Base-by-base conservation (phyloP, 2,888 invertebrate species). In the Synanthedon tipuliformis region DNA sequence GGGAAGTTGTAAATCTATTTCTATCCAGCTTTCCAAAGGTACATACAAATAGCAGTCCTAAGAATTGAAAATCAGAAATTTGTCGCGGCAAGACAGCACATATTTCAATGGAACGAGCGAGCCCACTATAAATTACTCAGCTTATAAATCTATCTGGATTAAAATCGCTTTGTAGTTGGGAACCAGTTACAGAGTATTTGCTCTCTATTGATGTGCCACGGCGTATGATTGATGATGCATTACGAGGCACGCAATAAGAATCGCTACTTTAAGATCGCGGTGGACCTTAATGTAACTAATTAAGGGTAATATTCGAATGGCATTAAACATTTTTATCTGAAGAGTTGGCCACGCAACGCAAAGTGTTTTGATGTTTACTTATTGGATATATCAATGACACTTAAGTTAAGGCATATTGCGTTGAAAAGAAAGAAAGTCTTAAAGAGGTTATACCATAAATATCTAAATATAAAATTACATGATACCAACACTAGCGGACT, bases 201-300 rank as follows among this genome's bases (percentile, higher is more conserved):
- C 71, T 70, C 70, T 70, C 71, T 75, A 78, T 75, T 77, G 77
- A 78, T 71, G 69, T 78, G 79, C 73, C 75, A 73, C 61, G 61
- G 60, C 57, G 48, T 66, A 71, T 78, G 78, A 78, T 77, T 66
- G 72, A 78, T 77, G 69, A 68, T 69, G 59, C 61, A 18, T 49
- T 49, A 45, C 45, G 7, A 45, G 45, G 13, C 45, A 45, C 45
- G 45, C 45, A 45, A 13, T 45, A 8, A 45, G 45, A 45, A 13
- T 15, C 15, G 15, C 15, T 45, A 45, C 45, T 34, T 34, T 34
- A 34, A 34, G 34, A 34, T 34, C 34, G 34, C 34, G 34, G 10
- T 34, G 34, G 34, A 34, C 34, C 34, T 34, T 34, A 34, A 34
- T 34, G 34, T 10, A 34, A 34, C 34, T 34, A 34, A 34, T 34